Conservation (phyloP, 2,888 invertebrate genomes). For the Leucophenga montana region DNA sequence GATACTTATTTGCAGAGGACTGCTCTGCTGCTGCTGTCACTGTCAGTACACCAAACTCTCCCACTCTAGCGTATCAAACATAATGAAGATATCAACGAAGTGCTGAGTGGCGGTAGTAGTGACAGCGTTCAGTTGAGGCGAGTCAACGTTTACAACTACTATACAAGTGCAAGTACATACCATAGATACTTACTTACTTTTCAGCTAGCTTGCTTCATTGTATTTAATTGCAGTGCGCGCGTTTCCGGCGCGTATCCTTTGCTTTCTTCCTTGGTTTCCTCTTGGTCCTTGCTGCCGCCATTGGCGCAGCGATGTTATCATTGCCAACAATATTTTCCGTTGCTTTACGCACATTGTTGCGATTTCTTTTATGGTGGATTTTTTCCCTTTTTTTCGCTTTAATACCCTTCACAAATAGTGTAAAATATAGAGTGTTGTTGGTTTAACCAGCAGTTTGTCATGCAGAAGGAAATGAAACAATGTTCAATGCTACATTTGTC, state of each 20-base stretch:
- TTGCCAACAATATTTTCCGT: constrained; percentile 17
- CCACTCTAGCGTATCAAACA: neutral
- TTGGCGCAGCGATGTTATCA: constrained; percentile 4
- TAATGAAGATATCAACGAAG: constrained; percentile 23
- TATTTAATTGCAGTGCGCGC: constrained; percentile 22
- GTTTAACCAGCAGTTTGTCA: too few species aligned
- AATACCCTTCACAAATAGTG: neutral
- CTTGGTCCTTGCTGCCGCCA: too few species aligned
- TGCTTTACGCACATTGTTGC: constrained; percentile 18
- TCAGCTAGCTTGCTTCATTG: constrained; percentile 4
- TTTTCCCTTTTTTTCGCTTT: neutral
- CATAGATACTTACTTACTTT: too few species aligned
- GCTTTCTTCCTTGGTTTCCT: neutral
- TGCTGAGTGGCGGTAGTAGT: neutral
- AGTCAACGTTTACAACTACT: too few species aligned
- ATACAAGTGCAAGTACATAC: too few species aligned
- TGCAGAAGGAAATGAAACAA: too few species aligned
- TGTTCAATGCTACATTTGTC: too few species aligned
- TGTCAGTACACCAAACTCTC: neutral
- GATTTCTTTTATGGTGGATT: too few species aligned
- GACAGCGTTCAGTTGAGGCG: too few species aligned
- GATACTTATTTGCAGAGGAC: constrained; percentile 26
- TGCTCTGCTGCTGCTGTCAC: neutral
- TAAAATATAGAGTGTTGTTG: too few species aligned
- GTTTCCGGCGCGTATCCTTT: constrained; percentile 9